phyloP scores from a whole-genome alignment of 2,113 vertebrate species.

The Podarcis muralis region DNA sequence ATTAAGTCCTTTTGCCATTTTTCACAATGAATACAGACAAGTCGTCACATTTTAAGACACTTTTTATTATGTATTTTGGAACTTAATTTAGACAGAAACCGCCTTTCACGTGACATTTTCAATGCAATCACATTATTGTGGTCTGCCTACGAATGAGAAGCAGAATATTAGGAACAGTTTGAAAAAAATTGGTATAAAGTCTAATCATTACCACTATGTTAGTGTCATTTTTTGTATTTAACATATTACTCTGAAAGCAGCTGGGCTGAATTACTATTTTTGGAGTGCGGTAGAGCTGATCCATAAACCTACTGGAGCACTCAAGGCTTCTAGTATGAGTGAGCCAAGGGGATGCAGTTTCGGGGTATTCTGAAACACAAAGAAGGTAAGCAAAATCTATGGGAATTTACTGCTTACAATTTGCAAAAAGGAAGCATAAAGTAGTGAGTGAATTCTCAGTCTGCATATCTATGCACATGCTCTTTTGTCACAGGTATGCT shows the following conservation, averaged over 20 bases:
- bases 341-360: slow-evolving; percentile 49
- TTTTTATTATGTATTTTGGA: neutral
- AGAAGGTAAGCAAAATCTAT: slow-evolving; percentile 46
- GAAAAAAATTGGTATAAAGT: neutral
- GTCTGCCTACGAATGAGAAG: neutral
- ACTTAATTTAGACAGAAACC: neutral
- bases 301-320: slow-evolving; percentile 42
- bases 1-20: neutral
- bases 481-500: neutral
- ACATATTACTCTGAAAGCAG: slow-evolving; percentile 41
- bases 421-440: slow-evolving; percentile 36
- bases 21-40: neutral
- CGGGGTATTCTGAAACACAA: slow-evolving; percentile 48
- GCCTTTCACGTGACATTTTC: neutral
- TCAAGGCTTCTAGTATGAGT: slow-evolving; percentile 35
- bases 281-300: neutral
- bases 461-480: neutral
- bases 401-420: slow-evolving; percentile 33
- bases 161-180: neutral
- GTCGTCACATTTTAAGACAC: neutral
- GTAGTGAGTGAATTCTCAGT: neutral
- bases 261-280: slow-evolving; percentile 52
- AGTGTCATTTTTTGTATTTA: slow-evolving; percentile 42
- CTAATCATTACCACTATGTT: slow-evolving; percentile 25
- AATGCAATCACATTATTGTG: neutral